A percentile compares a stretch with the other conserved stretches of the same genome.
phyloP scores from a whole-genome alignment of 2,113 vertebrate genomes.

The Neopipo cinnamomea region DNA sequence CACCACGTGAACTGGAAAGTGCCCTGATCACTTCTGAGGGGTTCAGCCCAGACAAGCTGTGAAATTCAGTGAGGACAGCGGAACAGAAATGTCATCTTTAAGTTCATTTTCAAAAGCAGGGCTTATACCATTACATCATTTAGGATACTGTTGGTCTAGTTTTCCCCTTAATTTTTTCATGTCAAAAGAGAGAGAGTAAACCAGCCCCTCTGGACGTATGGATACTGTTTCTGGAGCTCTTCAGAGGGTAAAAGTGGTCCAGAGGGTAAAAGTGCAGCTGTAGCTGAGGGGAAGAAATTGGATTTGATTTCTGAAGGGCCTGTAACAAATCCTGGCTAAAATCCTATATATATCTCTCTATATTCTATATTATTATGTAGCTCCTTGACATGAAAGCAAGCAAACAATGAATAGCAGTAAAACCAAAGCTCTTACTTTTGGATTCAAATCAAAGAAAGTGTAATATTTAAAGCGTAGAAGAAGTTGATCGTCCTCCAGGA shows the following conservation, averaged over 20 bases:
- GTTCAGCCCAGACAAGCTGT: not conserved
- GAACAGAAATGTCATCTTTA: not conserved
- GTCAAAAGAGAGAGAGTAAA: not conserved
- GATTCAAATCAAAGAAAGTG: slow-evolving; percentile 96
- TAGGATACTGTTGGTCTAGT: not conserved
- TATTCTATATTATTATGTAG: not conserved
- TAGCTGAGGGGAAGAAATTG: not conserved
- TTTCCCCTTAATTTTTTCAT: not conserved
- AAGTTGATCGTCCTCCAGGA: slow-evolving; percentile 88
- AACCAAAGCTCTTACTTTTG: slow-evolving; percentile 84
- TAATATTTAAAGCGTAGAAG: slow-evolving; percentile 96
- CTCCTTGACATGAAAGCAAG: not conserved
- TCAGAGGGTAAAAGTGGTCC: slow-evolving; percentile 22
- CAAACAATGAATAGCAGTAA: not conserved
- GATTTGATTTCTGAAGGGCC: not conserved
- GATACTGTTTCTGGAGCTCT: not conserved
- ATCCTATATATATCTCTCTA: not conserved
- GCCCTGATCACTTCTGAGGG: not conserved
- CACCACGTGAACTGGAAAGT: not conserved
- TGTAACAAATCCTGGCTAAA: not conserved
- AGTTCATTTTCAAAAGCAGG: not conserved
- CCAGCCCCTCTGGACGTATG: not conserved
- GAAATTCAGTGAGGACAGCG: not conserved
- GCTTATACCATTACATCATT: not conserved
- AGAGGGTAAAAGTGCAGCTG: not conserved